Evolutionary conservation across 1,140 invertebrate genomes (phyloP).

Genomic region (Trypoxylus dichotomus): DNA sequence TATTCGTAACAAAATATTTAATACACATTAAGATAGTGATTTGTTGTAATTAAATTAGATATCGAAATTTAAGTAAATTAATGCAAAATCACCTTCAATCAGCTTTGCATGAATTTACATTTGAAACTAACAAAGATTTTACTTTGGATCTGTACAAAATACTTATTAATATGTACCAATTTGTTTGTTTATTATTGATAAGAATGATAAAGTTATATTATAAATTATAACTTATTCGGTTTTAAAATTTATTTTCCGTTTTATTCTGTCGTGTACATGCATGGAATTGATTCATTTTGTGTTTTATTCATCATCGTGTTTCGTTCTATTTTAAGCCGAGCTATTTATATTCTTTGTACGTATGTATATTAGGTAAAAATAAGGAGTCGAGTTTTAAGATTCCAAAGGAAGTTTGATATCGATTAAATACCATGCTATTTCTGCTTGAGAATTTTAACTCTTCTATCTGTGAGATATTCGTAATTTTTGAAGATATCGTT

Average conservation of each 20-base stretch:
- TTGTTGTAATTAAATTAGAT: too few relatives aligned
- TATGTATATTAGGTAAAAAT: constrained; percentile 1
- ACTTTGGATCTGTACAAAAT: background rate
- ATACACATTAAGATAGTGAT: too few relatives aligned
- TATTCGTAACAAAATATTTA: too few relatives aligned
- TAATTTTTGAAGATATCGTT: too few relatives aligned
- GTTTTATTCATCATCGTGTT: constrained; percentile 7
- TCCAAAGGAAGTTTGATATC: background rate
- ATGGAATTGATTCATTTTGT: constrained; percentile 19
- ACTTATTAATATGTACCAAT: background rate
- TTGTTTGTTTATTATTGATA: background rate
- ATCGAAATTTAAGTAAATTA: background rate
- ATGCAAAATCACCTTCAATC: background rate
- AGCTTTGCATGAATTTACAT: constrained; percentile 23
- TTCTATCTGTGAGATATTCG: background rate
- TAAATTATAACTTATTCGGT: background rate
- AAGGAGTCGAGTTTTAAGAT: background rate
- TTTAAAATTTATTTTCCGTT: constrained; percentile 4
- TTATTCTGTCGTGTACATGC: constrained; percentile 12
- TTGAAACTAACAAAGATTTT: background rate
- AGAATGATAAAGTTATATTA: background rate
- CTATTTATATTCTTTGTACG: constrained; percentile 5
- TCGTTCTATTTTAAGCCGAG: background rate
- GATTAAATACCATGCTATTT: background rate
- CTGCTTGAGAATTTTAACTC: background rate